phyloP scores from a whole-genome alignment of 2,113 vertebrate species.

The Carassius gibelio region DNA sequence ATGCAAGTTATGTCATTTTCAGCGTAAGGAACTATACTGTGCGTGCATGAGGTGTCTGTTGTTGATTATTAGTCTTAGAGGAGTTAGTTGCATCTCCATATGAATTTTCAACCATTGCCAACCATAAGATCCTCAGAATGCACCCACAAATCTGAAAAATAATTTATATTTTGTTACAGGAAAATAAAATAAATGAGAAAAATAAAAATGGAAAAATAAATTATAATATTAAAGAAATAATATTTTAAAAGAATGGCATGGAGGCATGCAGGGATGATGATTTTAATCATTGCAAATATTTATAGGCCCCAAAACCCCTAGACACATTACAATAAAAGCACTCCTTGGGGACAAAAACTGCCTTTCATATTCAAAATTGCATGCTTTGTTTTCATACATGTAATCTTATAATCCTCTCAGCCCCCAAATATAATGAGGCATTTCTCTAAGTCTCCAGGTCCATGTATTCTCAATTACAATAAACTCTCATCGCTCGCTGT shows the following conservation, averaged over 20 bases:
- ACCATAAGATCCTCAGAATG: neutral
- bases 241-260: too few species aligned
- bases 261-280: too few species aligned
- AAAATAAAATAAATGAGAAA: too few species aligned
- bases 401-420: slow-evolving; percentile 54
- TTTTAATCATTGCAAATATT: too few species aligned
- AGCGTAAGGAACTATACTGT: neutral
- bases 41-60: neutral
- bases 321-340: neutral
- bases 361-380: slow-evolving; percentile 28
- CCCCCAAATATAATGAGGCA: slow-evolving; percentile 32
- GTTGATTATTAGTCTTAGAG: neutral
- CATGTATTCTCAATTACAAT: slow-evolving; percentile 39
- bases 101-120: neutral
- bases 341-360: slow-evolving; percentile 26
- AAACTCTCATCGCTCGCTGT: slow-evolving; percentile 22
- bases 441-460: slow-evolving; percentile 25
- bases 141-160: neutral
- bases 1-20: neutral
- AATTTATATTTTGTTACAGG: too few species aligned
- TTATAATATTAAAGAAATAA: too few species aligned
- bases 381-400: slow-evolving; percentile 8
- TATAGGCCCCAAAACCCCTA: neutral
- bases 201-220: too few species aligned
- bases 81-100: neutral